Percentiles rank a stretch among this genome's conserved stretches.
phyloP scores from a whole-genome alignment of 2,113 vertebrate species.

The Nothoprocta perdicaria region DNA sequence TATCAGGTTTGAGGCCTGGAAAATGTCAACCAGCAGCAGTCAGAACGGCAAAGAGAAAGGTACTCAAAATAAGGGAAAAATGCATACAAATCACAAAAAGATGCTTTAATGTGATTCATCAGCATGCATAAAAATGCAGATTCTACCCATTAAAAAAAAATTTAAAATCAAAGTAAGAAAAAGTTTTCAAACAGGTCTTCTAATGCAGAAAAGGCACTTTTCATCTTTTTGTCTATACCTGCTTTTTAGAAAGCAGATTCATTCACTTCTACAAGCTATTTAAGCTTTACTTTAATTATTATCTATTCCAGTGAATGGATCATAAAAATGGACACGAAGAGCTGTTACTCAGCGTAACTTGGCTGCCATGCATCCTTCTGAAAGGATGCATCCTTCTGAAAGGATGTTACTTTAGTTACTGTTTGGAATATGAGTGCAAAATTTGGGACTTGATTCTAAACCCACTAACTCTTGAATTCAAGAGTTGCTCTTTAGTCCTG shows the following conservation, averaged over 20 bases:
- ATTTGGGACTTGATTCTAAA: neutral
- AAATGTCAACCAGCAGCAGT: constrained; percentile 55
- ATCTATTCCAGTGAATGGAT: neutral
- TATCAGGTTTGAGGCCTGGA: constrained; percentile 19
- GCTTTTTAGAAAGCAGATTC: neutral
- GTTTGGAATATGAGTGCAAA: neutral
- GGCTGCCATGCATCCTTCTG: accelerated
- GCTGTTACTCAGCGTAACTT: neutral
- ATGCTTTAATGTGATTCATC: neutral
- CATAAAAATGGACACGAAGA: neutral
- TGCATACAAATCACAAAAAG: neutral
- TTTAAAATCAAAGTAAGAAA: neutral
- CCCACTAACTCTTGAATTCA: neutral
- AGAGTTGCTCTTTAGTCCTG: neutral
- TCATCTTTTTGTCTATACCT: accelerated
- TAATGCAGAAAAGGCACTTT: neutral
- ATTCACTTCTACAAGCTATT: neutral
- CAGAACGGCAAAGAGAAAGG: neutral
- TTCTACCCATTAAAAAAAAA: neutral
- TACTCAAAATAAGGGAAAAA: constrained; percentile 7
- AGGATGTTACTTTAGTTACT: accelerated
- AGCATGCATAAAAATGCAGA: neutral
- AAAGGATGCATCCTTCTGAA: accelerated
- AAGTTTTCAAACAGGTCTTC: neutral
- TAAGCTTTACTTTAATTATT: neutral